These are phyloP conservation scores for Ciconia nigra DNA, from an alignment of 2,797 vertebrate genomes.

Conservation along the genomic window DNA sequence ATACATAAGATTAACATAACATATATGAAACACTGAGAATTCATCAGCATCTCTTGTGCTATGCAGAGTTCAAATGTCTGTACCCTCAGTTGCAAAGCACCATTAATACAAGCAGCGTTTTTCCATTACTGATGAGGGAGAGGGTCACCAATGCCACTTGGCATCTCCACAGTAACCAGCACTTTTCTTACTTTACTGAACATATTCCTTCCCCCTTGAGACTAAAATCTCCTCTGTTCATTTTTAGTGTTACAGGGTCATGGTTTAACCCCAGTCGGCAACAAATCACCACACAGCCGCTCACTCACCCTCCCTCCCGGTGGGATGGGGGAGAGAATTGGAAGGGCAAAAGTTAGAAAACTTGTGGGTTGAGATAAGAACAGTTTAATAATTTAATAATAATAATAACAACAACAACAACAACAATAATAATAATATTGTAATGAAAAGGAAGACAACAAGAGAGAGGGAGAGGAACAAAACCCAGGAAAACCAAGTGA, in stretches of 20 bases:
- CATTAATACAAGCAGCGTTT: neutral
- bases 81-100: neutral
- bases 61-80: neutral
- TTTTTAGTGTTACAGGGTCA: conserved; percentile 11
- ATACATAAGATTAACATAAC: neutral
- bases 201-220: conserved; percentile 17
- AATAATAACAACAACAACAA: no score
- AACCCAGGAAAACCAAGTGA: no score
- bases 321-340: no score
- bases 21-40: neutral
- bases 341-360: no score
- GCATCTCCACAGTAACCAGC: neutral
- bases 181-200: neutral
- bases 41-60: neutral
- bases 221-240: conserved; percentile 46
- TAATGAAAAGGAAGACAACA: no score
- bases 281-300: no score
- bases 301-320: no score
- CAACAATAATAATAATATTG: no score
- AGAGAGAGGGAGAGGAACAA: no score
- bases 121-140: neutral
- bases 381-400: no score
- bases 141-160: neutral
- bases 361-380: no score
- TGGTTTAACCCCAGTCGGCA: no score